phyloP scores from a whole-genome alignment of 2,888 invertebrate genomes.

The Willowsia nigromaculata region DNA sequence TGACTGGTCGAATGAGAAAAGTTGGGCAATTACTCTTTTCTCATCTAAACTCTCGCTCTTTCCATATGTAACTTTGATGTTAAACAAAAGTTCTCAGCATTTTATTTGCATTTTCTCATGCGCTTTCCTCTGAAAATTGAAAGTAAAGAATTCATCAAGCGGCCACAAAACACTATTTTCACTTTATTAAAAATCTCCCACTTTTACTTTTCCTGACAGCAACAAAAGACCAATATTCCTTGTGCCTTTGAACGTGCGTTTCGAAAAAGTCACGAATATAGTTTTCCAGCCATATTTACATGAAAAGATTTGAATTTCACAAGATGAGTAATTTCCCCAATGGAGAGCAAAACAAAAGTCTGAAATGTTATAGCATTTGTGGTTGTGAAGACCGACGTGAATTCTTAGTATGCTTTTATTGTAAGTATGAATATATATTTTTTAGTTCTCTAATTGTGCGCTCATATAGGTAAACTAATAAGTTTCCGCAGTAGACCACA shows the following conservation, averaged over 20 bases:
- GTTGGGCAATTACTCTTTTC: not conserved
- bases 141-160: not conserved
- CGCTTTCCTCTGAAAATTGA: not conserved
- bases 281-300: not conserved
- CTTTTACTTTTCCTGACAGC: not conserved
- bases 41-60: not conserved
- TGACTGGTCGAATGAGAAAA: not conserved
- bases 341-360: not conserved
- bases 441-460: no score
- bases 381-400: not conserved
- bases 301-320: not conserved
- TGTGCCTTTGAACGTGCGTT: not conserved
- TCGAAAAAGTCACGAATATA: not conserved
- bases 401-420: no score
- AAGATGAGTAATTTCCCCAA: not conserved
- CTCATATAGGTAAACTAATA: no score
- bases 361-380: not conserved
- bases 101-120: not conserved
- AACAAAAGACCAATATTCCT: not conserved
- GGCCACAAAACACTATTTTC: not conserved
- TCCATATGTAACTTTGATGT: not conserved
- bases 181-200: not conserved
- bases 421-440: no score
- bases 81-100: not conserved
- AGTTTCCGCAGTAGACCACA: no score